Percentiles rank a stretch among this genome's conserved stretches.
Conservation (phyloP, 2,113 vertebrate species). For the Hypanus sabinus region DNA sequence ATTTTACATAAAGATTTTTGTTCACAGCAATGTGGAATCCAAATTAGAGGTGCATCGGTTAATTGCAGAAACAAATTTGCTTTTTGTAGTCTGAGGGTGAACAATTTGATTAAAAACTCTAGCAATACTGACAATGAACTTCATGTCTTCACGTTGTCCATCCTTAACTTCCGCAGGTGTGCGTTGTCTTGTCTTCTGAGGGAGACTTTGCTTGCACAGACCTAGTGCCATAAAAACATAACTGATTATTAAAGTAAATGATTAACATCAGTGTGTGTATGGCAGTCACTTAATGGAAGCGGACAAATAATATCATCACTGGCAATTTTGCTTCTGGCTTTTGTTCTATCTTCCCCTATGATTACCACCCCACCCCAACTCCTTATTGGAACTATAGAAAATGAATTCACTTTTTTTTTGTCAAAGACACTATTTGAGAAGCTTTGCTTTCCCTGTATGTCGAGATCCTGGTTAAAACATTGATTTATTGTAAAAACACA, state of each 20-base stretch:
- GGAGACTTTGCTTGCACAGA: neutral
- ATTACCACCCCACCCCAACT: too few relatives aligned
- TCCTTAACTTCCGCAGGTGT: neutral
- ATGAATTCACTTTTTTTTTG: neutral
- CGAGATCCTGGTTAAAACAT: neutral
- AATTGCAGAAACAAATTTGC: neutral
- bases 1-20: neutral
- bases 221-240: neutral
- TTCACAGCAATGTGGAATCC: neutral
- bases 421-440: neutral
- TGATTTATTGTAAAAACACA: neutral
- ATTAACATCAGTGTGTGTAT: neutral
- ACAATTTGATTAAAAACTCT: neutral
- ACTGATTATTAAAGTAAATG: conserved; percentile 5
- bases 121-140: neutral
- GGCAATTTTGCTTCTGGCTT: neutral
- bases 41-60: neutral
- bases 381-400: neutral
- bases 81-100: neutral
- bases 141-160: neutral
- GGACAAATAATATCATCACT: neutral
- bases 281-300: neutral
- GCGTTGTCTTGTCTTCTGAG: neutral
- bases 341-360: neutral
- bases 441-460: neutral